A percentile compares a stretch with the other conserved stretches of the same genome.
Conservation (phyloP, 2,888 invertebrate species). For the Schrankia costaestrigalis region DNA sequence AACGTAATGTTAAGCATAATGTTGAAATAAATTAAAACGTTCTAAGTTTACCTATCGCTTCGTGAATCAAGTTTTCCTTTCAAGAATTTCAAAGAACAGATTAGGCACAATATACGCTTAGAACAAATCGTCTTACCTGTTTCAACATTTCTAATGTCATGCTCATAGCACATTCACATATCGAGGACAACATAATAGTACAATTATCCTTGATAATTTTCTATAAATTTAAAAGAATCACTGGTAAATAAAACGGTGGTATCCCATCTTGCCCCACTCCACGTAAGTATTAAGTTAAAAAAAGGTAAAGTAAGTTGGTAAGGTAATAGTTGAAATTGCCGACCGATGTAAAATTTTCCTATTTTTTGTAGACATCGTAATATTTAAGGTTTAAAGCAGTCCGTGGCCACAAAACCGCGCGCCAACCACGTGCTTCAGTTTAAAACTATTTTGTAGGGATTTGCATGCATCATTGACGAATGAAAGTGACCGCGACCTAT, state of each 20-base stretch:
- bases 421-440: constrained; percentile 1
- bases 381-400: neutral
- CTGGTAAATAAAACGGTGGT: constrained; percentile 4
- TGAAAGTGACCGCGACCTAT: constrained; percentile 8
- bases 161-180: too few relatives aligned
- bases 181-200: too few relatives aligned
- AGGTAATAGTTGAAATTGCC: neutral
- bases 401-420: constrained; percentile 3
- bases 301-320: neutral
- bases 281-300: neutral
- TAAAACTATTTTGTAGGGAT: constrained; percentile 7
- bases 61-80: too few relatives aligned
- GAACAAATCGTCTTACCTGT: too few relatives aligned
- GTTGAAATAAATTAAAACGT: too few relatives aligned
- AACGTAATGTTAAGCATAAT: too few relatives aligned
- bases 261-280: neutral
- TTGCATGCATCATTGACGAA: constrained; percentile 10
- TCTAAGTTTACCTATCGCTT: too few relatives aligned
- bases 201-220: too few relatives aligned
- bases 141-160: too few relatives aligned
- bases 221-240: too few relatives aligned
- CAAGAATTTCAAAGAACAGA: too few relatives aligned
- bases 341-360: neutral
- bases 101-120: too few relatives aligned
- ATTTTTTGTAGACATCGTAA: neutral